Evolutionary conservation across 2,888 invertebrate species (phyloP).

Genomic region (Sthenelais limicola): DNA sequence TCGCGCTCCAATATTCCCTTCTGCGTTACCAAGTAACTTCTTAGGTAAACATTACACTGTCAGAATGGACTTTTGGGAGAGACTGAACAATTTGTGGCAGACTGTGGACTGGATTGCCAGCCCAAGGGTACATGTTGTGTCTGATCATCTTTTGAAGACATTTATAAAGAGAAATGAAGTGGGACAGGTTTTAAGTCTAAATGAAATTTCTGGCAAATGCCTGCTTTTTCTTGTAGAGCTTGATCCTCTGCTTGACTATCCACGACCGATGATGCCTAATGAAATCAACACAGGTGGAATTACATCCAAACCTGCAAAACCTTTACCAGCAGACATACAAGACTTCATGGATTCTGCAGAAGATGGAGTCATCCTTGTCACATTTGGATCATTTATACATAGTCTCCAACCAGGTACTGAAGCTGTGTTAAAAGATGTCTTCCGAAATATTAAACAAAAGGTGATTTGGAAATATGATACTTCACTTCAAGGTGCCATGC

Average conservation of each 20-base stretch:
- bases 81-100: slow-evolving; percentile 35
- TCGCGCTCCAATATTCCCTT: slow-evolving; percentile 45
- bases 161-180: slow-evolving; percentile 36
- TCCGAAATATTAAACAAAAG: not conserved
- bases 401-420: not conserved
- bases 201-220: slow-evolving; percentile 19
- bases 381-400: slow-evolving; percentile 37
- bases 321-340: slow-evolving; percentile 40
- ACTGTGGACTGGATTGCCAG: slow-evolving; percentile 39
- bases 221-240: slow-evolving; percentile 42
- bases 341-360: slow-evolving; percentile 32
- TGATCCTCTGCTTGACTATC: slow-evolving; percentile 44
- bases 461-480: slow-evolving; percentile 5
- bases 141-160: not conserved
- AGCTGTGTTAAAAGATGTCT: not conserved
- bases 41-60: slow-evolving; percentile 31
- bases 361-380: slow-evolving; percentile 39
- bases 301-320: slow-evolving; percentile 36
- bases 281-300: slow-evolving; percentile 45
- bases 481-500: slow-evolving; percentile 2
- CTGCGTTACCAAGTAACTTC: slow-evolving; percentile 42
- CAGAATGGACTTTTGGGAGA: slow-evolving; percentile 45
- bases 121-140: no score
- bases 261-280: slow-evolving; percentile 46
- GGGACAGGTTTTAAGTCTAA: slow-evolving; percentile 3